A percentile compares a stretch with the other conserved stretches of the same genome.
phyloP scores from a whole-genome alignment of 2,113 vertebrate genomes.

The Odobenus rosmarus region DNA sequence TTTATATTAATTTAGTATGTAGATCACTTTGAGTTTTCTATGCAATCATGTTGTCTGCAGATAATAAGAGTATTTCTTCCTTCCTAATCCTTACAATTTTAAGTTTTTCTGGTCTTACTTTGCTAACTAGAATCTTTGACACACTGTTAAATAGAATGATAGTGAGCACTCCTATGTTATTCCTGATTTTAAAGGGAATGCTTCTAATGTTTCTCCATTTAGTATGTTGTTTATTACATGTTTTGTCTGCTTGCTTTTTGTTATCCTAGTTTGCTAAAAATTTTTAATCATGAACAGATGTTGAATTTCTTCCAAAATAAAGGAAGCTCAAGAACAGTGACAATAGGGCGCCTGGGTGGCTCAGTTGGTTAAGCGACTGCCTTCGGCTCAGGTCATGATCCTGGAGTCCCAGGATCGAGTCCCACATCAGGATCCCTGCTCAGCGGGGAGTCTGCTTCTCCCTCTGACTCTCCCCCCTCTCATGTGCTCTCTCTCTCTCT shows the following conservation, averaged over 20 bases:
- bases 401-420: too few species aligned
- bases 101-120: background rate
- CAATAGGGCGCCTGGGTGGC: background rate
- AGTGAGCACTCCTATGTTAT: background rate
- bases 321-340: background rate
- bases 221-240: background rate
- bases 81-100: background rate
- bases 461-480: too few species aligned
- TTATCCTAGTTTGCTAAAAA: conserved; percentile 2
- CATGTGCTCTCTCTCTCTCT: too few species aligned
- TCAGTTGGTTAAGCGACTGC: too few species aligned
- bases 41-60: background rate
- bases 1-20: background rate
- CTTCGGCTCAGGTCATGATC: too few species aligned
- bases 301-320: conserved; percentile 34
- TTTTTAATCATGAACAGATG: conserved; percentile 2
- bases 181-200: background rate
- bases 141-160: background rate
- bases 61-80: conserved; percentile 4
- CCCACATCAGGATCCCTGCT: too few species aligned
- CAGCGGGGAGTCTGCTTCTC: too few species aligned
- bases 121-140: background rate
- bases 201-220: background rate
- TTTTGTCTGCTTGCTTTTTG: background rate
- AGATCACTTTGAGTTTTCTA: background rate